These are phyloP conservation scores for Lagria hirta DNA, from an alignment of 2,888 invertebrate genomes.

Conservation along the genomic window DNA sequence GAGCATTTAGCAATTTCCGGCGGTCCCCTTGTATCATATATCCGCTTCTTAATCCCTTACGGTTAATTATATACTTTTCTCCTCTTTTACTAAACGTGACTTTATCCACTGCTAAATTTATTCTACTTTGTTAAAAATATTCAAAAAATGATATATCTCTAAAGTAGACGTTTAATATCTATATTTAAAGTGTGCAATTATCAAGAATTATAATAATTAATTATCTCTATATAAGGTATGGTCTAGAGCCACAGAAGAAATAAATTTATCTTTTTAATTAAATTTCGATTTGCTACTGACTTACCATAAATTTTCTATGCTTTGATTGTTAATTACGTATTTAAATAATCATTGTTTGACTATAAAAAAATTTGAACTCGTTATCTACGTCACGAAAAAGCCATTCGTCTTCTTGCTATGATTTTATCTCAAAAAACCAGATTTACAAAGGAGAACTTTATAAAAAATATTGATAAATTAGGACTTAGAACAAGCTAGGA, in stretches of 20 bases:
- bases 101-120: no score
- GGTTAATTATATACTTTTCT: no score
- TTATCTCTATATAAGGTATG: conserved; percentile 13
- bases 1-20: no score
- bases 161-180: conserved; percentile 11
- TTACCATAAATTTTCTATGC: conserved; percentile 25
- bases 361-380: conserved; percentile 24
- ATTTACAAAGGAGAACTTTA: conserved; percentile 33
- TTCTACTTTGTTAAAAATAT: no score
- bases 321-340: conserved; percentile 25
- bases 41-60: no score
- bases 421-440: conserved; percentile 39
- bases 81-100: no score
- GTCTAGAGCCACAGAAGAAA: conserved; percentile 15
- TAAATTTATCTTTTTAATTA: conserved; percentile 29
- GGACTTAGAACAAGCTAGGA: no score
- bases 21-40: no score
- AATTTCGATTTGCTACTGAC: conserved; percentile 28
- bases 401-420: conserved; percentile 38
- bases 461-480: no score
- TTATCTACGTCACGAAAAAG: conserved; percentile 38
- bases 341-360: conserved; percentile 28
- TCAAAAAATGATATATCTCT: no score
- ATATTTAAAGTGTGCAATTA: conserved; percentile 20
- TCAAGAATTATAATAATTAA: conserved; percentile 23